Base-by-base conservation (phyloP, 2,797 vertebrate genomes). In the Zenarchopterus dispar region DNA sequence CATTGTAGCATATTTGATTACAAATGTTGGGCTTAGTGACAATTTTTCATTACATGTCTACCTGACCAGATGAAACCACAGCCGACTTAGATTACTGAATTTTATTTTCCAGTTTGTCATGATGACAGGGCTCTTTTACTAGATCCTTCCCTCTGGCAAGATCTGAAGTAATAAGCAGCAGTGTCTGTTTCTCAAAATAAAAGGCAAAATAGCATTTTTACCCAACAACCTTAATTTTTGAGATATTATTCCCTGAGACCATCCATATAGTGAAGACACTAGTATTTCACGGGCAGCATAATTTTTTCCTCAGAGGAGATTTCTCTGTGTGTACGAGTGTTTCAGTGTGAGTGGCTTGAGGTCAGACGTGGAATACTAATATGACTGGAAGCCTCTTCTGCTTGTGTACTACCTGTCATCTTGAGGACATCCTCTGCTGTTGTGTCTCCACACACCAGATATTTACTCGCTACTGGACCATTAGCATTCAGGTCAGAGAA, bases 281-380 rank as follows among this genome's bases (percentile, higher is more conserved):
- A 48, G 58, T 56, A 67, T 79, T 75, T 72, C 54, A 52, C 31
- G 16, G 7, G 53, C 56, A 61, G 58, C 70, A 62, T 59, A 13
- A 33, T 26, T 63, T 62, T 24, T 22, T 23, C 68, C 66, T 77
- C 58, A 8, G 49, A 70, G 74, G 74, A 74, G 33, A 59, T 28
- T 45, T 70, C 33, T 28, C 6, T 8, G 21, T 18, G 28, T 44
- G 43, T 19, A 7, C 31, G n/a, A 6, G 43, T 43, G 24, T 50
- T 42, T 56, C 22, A 71, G 46, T 61, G 10, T 69, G 50, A 58
- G 67, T 21, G 67, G 64, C 53, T 62, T 51, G 81, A 70, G 73
- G 73, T 68, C 77, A 67, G 68, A 77, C 73, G 70, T 64, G 56
- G 75, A 84, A 89, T 85, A 71, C 54, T 84, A 84, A 87, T 80